These are phyloP conservation scores for Pycnonotus jocosus DNA, from an alignment of 2,113 vertebrate species.

Conservation along the genomic window DNA sequence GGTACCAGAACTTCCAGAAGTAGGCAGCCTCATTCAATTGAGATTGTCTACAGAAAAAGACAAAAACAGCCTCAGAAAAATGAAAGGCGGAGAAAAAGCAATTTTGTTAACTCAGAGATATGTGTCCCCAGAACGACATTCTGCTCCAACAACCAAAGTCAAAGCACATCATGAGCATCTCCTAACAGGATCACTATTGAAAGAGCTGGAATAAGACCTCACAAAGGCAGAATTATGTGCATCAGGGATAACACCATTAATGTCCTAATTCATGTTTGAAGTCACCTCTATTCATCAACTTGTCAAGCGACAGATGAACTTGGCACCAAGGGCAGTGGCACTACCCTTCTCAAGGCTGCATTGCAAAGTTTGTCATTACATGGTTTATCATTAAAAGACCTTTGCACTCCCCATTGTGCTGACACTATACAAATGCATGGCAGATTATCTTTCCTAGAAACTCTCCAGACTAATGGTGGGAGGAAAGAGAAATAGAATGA, in stretches of 20 bases:
- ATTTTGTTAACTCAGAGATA: neutral
- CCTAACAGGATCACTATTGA: accelerated
- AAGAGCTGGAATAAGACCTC: neutral
- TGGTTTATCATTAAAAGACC: slow-evolving; percentile 31
- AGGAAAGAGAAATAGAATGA: neutral
- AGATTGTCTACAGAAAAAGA: neutral
- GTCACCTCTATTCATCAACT: neutral
- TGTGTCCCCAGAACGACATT: accelerated
- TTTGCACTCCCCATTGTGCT: neutral
- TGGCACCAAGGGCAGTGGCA: neutral
- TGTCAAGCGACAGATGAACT: neutral
- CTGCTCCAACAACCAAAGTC: neutral
- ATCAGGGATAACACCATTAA: neutral
- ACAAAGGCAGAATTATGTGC: neutral
- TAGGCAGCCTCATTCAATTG: neutral
- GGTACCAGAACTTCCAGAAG: neutral
- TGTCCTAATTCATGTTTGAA: neutral
- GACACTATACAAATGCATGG: neutral
- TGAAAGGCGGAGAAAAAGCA: neutral
- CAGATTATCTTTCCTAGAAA: neutral
- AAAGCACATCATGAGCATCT: neutral
- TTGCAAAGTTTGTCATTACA: neutral
- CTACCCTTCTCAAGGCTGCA: neutral
- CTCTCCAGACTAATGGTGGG: neutral
- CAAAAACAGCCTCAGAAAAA: neutral